Evolutionary conservation across 2,113 vertebrate species (phyloP).

Genomic region (Crotalus helleri): DNA sequence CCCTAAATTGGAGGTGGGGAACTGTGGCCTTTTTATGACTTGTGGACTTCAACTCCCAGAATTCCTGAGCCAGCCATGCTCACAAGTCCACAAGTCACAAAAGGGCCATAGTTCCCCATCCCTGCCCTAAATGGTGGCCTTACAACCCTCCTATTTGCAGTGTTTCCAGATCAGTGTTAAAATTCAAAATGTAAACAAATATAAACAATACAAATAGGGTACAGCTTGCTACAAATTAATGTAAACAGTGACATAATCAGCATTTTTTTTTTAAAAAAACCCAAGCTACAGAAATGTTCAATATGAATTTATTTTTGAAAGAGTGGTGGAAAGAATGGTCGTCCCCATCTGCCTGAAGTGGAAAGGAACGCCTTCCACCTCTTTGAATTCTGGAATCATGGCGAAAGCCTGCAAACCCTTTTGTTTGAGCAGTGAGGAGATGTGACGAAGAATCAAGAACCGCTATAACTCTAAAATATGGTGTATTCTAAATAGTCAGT

Average conservation of each 20-base stretch:
- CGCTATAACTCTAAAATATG: background rate
- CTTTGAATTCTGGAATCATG: background rate
- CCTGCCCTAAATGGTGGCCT: background rate
- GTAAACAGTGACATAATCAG: background rate
- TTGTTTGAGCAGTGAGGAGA: background rate
- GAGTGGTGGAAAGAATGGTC: background rate
- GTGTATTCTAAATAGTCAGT: background rate
- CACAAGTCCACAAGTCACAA: too few relatives aligned
- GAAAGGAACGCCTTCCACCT: background rate
- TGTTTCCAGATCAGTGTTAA: background rate
- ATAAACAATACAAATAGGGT: background rate
- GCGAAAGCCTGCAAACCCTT: background rate
- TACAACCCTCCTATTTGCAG: fast-evolving
- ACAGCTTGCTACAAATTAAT: background rate
- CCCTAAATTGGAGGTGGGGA: too few relatives aligned
- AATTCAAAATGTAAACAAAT: background rate
- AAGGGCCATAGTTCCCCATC: too few relatives aligned
- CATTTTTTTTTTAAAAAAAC: background rate
- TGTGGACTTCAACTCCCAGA: too few relatives aligned
- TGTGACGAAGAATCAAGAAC: background rate
- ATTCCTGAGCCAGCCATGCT: too few relatives aligned
- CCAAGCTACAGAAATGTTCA: background rate
- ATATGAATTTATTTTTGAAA: background rate
- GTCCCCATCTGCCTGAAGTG: background rate
- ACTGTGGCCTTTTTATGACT: too few relatives aligned